A percentile compares a stretch with the other conserved stretches of the same genome.
Evolutionary conservation across 2,797 vertebrate genomes (phyloP).

Genomic region (Stomatorhinus walkeri): DNA sequence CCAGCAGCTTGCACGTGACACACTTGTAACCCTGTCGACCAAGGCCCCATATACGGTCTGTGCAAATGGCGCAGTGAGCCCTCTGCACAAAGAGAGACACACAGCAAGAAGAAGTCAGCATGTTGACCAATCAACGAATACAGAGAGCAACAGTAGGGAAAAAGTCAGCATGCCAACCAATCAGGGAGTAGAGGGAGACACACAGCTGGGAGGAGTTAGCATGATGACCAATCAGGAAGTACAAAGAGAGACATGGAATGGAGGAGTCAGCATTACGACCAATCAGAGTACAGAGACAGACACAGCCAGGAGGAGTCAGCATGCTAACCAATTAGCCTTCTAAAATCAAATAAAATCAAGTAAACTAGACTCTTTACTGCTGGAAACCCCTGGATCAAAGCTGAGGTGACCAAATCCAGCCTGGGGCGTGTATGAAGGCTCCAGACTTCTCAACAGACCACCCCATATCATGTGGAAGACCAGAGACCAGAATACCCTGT

Average conservation of each 20-base stretch:
- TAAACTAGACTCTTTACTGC: background rate
- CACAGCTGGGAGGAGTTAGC: background rate
- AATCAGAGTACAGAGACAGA: background rate
- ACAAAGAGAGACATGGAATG: background rate
- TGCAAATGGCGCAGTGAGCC: conserved; percentile 56
- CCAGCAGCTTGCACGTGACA: conserved; percentile 95
- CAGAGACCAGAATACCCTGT: conserved; percentile 69
- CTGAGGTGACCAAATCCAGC: background rate
- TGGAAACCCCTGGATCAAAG: background rate
- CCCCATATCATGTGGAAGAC: background rate
- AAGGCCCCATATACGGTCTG: conserved; percentile 66
- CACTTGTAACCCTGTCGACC: conserved; percentile 97
- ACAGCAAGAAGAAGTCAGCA: background rate
- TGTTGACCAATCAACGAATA: background rate
- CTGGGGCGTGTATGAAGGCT: background rate
- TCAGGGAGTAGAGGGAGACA: background rate
- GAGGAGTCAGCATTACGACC: background rate
- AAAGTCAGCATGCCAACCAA: background rate
- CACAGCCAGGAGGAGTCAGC: background rate
- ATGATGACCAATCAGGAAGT: background rate
- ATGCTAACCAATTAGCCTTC: too few species aligned
- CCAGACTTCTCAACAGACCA: background rate
- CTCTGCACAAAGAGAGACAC: conserved; percentile 56
- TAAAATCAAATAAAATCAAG: background rate
- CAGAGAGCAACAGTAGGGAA: background rate